phyloP scores from a whole-genome alignment of 2,113 vertebrate species.

The Brevimyrus niger region DNA sequence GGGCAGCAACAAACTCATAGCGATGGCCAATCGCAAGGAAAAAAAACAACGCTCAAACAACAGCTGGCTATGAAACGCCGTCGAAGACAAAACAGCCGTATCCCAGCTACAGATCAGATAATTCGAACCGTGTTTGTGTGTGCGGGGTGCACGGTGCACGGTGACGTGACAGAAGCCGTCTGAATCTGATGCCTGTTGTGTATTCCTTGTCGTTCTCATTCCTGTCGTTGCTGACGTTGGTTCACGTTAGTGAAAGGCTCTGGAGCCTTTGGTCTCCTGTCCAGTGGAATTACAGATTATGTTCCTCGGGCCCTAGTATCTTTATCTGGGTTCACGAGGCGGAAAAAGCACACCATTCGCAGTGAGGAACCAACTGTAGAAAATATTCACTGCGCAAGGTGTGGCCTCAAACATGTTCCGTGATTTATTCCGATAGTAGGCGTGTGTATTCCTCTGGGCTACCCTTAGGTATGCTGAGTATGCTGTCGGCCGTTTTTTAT shows the following conservation, averaged over 20 bases:
- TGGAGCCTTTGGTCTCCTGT: background rate
- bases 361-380: background rate
- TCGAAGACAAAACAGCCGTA: background rate
- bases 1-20: background rate
- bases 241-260: background rate
- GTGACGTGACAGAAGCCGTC: background rate
- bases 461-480: background rate
- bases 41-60: too few species aligned
- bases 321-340: background rate
- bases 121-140: background rate
- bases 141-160: background rate
- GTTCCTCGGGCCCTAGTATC: background rate
- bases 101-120: background rate
- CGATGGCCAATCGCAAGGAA: too few species aligned
- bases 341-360: background rate
- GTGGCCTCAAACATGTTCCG: background rate
- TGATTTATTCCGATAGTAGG: background rate
- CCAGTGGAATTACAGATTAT: background rate
- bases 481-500: background rate
- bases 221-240: background rate
- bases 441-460: background rate
- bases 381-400: background rate
- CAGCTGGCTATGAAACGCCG: background rate
- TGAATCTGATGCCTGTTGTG: background rate
- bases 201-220: background rate